Evolutionary conservation across 1,140 invertebrate genomes (phyloP), one percentile per base, ranked within the genome.

Genomic region (Triops longicaudatus): DNA sequence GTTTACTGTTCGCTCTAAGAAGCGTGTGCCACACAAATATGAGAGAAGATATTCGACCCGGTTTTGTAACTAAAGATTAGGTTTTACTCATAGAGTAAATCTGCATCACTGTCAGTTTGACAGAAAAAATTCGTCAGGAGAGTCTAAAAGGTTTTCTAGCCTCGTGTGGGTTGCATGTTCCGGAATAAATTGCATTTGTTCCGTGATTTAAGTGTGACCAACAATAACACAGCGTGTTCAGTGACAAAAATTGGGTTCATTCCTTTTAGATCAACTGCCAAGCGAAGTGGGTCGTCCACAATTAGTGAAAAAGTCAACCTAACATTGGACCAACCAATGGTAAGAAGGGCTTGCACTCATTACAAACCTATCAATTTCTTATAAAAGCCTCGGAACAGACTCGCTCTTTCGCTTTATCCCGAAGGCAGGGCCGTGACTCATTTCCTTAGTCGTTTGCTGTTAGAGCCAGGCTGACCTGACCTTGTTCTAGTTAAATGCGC

Each of bases 381-480:
- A 63, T 17, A 63, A 63, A 63, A 63, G 31, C 22, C n/a, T 9
- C 11, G 22, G 50, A 63, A 63, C 50, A 22, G 50, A 63, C 50
- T 63, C 3, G 17, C 50, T 63, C 50, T 5, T 63, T 63, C 50
- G 14, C 17, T 22, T 6, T 63, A 22, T 63, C 50, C 50, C 50
- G 50, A 63, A 63, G 50, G 50, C 50, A 63, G 50, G 50, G 50
- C 50, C 50, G 50, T 63, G 50, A 22, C 50, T 63, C 22, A 63
- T 63, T 63, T 63, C 50, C 50, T 63, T 63, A 63, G 17, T 63
- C 50, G 50, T 63, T 63, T 63, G 22, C n/a, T 63, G 17, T 63
- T 63, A 63, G 22, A 63, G 3, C 50, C 22, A 63, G 50, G 10
- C 50, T 63, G 50, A 63, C 50, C 50, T 63, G 50, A 63, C 50